These are phyloP conservation scores for Eufriesea mexicana DNA, from an alignment of 1,140 invertebrate species.

Conservation along the genomic window DNA sequence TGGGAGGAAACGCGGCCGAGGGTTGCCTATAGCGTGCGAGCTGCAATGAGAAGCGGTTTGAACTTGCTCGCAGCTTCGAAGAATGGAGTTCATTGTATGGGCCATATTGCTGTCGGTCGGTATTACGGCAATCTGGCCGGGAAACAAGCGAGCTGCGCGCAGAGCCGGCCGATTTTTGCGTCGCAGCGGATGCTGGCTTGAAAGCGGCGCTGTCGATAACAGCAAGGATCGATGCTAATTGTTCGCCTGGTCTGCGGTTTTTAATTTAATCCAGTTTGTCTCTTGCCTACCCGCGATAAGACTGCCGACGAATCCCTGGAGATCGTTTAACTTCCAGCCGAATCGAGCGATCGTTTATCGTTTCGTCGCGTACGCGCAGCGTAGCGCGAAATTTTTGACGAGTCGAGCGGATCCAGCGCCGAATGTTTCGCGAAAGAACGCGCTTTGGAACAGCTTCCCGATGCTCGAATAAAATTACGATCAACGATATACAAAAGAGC, in stretches of 20 bases:
- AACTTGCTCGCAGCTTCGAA: conserved; percentile 29
- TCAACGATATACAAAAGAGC: not conserved
- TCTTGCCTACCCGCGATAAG: not conserved
- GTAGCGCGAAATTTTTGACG: too few species aligned
- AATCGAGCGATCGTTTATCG: not conserved
- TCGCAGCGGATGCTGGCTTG: conserved; percentile 1
- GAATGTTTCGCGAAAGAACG: too few species aligned
- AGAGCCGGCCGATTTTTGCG: conserved; percentile 9
- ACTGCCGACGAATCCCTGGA: too few species aligned
- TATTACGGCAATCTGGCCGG: conserved; percentile 59
- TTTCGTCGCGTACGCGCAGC: too few species aligned
- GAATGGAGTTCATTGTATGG: conserved; percentile 67
- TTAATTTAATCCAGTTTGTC: not conserved
- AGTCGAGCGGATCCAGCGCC: too few species aligned
- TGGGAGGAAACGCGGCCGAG: conserved; percentile 13
- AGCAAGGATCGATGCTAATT: conserved; percentile 1
- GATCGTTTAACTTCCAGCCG: not conserved
- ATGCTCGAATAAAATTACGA: not conserved
- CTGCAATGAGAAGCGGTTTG: conserved; percentile 18
- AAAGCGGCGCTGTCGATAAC: not conserved
- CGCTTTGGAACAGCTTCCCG: too few species aligned
- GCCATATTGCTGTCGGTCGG: conserved; percentile 56
- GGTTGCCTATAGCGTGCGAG: conserved; percentile 12
- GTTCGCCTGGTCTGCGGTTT: not conserved
- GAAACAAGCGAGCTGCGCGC: conserved; percentile 40